Evolutionary conservation across 2,888 invertebrate genomes (phyloP).

Genomic region (Acronicta leporina): DNA sequence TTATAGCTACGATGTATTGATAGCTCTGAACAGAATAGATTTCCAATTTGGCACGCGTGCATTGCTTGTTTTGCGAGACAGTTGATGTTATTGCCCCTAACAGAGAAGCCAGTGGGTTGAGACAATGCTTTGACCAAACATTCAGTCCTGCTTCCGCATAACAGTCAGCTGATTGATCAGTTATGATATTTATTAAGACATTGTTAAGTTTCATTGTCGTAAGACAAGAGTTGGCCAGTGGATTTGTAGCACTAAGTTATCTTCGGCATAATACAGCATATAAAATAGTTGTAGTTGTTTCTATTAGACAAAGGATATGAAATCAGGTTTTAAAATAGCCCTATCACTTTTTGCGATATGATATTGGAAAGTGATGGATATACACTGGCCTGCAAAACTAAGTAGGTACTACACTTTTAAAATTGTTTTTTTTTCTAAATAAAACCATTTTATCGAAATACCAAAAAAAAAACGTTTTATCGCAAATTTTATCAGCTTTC

Average conservation of each 20-base stretch:
- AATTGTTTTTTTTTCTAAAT: too few species aligned
- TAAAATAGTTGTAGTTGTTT: too few species aligned
- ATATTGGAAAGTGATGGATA: too few species aligned
- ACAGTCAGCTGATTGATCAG: conserved; percentile 30
- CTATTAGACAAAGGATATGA: too few species aligned
- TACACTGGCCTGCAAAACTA: too few species aligned
- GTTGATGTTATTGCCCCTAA: conserved; percentile 26
- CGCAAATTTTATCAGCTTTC: too few species aligned
- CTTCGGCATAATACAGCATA: too few species aligned
- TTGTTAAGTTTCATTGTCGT: neutral
- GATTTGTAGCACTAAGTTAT: neutral
- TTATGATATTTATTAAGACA: conserved; percentile 5
- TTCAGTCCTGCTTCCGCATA: conserved; percentile 11
- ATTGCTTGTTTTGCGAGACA: conserved; percentile 56
- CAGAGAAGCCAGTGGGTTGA: conserved; percentile 37
- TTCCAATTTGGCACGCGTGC: conserved; percentile 56
- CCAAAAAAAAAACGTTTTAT: too few species aligned
- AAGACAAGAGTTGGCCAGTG: neutral
- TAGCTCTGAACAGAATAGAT: conserved; percentile 12
- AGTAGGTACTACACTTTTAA: too few species aligned
- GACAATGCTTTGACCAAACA: conserved; percentile 16
- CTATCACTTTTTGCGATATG: too few species aligned
- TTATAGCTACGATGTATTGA: conserved; percentile 17
- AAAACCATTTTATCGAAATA: too few species aligned
- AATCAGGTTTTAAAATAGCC: too few species aligned